phyloP scores from a whole-genome alignment of 2,113 vertebrate species.

The Elephantulus edwardii region DNA sequence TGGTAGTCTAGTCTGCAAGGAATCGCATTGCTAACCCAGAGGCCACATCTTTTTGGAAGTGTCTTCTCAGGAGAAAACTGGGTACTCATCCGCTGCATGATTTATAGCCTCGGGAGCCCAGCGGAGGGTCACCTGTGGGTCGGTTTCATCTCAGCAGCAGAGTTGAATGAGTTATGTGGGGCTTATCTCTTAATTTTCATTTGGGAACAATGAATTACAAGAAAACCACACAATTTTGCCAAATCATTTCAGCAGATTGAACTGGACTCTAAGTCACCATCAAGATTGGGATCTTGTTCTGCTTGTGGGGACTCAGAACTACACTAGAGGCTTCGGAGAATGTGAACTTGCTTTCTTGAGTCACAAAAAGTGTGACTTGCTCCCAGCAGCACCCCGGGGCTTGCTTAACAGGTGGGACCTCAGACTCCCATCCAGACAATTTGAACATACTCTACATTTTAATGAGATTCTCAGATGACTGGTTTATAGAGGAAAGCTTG shows the following conservation, averaged over 20 bases:
- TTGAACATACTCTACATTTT: neutral
- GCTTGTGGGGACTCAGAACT: neutral
- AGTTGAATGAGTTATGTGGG: too few species aligned
- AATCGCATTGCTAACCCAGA: too few species aligned
- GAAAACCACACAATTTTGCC: neutral
- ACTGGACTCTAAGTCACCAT: neutral
- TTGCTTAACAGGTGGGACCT: neutral
- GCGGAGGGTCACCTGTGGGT: too few species aligned
- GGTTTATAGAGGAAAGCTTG: neutral
- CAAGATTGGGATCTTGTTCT: neutral
- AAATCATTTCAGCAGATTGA: neutral
- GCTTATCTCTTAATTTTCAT: neutral
- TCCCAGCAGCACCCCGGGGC: neutral
- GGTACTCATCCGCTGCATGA: too few species aligned
- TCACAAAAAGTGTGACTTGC: neutral
- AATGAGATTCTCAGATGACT: neutral
- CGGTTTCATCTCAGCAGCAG: too few species aligned
- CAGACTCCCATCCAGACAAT: neutral
- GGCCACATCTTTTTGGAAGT: too few species aligned
- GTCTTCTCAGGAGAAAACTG: too few species aligned
- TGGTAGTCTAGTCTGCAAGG: too few species aligned
- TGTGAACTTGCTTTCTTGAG: accelerated
- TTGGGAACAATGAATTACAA: neutral
- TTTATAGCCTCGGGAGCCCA: too few species aligned
- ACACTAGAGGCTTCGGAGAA: neutral